A percentile compares a stretch with the other conserved stretches of the same genome.
These are phyloP conservation scores for Struthidea cinerea DNA, from an alignment of 2,113 vertebrate species.

Conservation along the genomic window DNA sequence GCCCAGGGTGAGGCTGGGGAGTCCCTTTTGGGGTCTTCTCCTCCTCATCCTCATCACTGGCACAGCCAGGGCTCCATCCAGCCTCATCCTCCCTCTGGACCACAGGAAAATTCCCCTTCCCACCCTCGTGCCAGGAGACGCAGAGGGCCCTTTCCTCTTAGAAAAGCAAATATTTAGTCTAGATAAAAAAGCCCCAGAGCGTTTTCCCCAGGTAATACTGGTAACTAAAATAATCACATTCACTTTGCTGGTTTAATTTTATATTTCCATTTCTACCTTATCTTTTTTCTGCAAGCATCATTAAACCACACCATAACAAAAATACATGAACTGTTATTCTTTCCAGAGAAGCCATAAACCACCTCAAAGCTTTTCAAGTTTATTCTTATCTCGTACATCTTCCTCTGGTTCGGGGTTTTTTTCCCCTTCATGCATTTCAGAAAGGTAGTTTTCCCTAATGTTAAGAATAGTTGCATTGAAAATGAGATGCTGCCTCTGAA, in stretches of 20 bases:
- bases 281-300: slow-evolving; percentile 67
- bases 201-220: slow-evolving; percentile 54
- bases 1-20: background rate
- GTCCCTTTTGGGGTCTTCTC: background rate
- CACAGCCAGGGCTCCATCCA: background rate
- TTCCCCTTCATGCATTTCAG: slow-evolving; percentile 29
- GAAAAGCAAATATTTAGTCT: slow-evolving; percentile 60
- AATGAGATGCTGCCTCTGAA: slow-evolving; percentile 58
- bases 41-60: background rate
- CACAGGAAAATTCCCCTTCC: background rate
- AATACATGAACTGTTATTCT: slow-evolving; percentile 63
- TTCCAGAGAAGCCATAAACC: slow-evolving; percentile 62
- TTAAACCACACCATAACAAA: slow-evolving; percentile 66
- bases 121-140: background rate
- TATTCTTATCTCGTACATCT: slow-evolving; percentile 61
- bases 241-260: slow-evolving; percentile 65
- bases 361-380: slow-evolving; percentile 67
- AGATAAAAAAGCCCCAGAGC: slow-evolving; percentile 9
- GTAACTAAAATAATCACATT: slow-evolving; percentile 66
- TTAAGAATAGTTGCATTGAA: slow-evolving; percentile 57
- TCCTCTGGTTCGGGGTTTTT: background rate
- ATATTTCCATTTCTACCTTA: slow-evolving; percentile 62
- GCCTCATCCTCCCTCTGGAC: background rate
- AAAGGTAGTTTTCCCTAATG: slow-evolving; percentile 54
- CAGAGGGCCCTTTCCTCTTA: background rate